A percentile compares a stretch with the other conserved stretches of the same genome.
Conservation (phyloP, 2,888 invertebrate genomes). For the Limenitis camilla region DNA sequence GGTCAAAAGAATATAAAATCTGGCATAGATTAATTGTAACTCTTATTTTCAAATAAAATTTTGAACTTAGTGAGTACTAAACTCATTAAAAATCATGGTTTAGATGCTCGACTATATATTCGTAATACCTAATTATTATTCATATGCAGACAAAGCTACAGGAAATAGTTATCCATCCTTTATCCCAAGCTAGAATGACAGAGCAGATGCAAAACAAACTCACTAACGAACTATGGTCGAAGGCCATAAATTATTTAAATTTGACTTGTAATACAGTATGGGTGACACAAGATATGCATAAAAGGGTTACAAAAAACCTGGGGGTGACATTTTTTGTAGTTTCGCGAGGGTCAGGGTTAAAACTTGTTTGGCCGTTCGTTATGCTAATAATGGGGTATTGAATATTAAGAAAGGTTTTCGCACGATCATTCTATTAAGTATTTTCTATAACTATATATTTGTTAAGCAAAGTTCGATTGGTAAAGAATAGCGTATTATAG, state of each 20-base stretch:
- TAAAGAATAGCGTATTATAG: background rate
- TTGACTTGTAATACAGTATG: slow-evolving; percentile 70
- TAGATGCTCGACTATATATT: no score
- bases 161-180: background rate
- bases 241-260: slow-evolving; percentile 71
- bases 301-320: slow-evolving; percentile 67
- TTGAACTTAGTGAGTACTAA: no score
- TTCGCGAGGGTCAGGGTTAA: slow-evolving; percentile 44
- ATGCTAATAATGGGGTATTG: slow-evolving; percentile 53
- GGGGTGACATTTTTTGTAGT: slow-evolving; percentile 63
- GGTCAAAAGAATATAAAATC: no score
- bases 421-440: slow-evolving; percentile 40
- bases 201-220: slow-evolving; percentile 59
- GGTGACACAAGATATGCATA: slow-evolving; percentile 69
- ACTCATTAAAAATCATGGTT: no score
- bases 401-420: slow-evolving; percentile 54
- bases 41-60: no score
- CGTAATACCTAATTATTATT: no score
- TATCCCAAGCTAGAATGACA: slow-evolving; percentile 18
- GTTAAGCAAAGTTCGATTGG: background rate
- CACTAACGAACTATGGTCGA: slow-evolving; percentile 49
- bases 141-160: background rate
- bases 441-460: slow-evolving; percentile 2
- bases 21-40: no score
- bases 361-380: slow-evolving; percentile 48